phyloP scores from a whole-genome alignment of 64 coral and sea anemone genomes.

The Montipora cactus region DNA sequence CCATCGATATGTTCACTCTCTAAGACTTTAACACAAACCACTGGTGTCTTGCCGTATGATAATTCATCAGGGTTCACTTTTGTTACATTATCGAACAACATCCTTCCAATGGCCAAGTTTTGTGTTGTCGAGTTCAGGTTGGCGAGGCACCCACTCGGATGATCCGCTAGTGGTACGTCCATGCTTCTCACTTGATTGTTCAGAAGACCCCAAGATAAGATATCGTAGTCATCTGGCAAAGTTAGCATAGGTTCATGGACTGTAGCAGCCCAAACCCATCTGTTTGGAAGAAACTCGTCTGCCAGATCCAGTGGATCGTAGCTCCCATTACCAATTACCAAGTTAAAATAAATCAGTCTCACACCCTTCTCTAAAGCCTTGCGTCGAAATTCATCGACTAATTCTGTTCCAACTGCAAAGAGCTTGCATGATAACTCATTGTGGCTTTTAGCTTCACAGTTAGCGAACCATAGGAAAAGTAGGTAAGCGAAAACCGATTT shows the following conservation, averaged over 20 bases:
- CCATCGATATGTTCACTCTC: too few relatives aligned
- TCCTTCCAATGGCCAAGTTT: not conserved
- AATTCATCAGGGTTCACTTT: too few relatives aligned
- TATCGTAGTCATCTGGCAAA: not conserved
- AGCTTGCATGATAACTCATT: not conserved
- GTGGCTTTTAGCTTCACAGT: too few relatives aligned
- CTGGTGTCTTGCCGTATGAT: too few relatives aligned
- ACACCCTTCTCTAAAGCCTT: not conserved
- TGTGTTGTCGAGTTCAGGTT: not conserved
- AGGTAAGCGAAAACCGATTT: too few relatives aligned
- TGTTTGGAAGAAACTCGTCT: not conserved
- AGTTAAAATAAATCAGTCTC: not conserved
- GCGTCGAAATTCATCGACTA: not conserved
- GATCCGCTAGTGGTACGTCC: not conserved
- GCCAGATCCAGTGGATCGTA: not conserved
- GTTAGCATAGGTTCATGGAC: not conserved
- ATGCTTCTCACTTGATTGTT: not conserved
- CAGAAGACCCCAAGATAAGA: not conserved
- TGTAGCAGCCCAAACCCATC: constrained; percentile 8
- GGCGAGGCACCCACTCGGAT: constrained; percentile 9
- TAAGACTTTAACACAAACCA: too few relatives aligned
- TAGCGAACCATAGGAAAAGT: not conserved
- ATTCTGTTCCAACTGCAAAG: not conserved
- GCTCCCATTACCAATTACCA: not conserved
- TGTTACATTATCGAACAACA: not conserved